Conservation (phyloP, 2,797 vertebrate species). For the Lophius americanus region DNA sequence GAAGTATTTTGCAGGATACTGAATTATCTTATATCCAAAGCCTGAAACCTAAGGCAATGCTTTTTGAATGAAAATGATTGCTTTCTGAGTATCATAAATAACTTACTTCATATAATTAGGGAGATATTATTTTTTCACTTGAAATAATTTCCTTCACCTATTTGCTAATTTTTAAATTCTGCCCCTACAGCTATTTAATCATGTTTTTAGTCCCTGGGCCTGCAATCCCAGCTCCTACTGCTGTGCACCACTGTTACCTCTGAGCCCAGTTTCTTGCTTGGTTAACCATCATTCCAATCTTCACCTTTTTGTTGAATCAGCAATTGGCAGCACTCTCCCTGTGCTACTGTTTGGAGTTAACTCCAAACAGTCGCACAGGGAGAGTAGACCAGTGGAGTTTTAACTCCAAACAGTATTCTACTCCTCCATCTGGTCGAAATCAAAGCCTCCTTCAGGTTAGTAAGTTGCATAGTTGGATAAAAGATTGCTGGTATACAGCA, state of each 20-base stretch:
- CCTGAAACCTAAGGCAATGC: neutral
- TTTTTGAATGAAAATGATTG: constrained; percentile 7
- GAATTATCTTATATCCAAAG: neutral
- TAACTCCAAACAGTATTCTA: neutral
- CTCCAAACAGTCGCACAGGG: neutral
- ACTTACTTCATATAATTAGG: constrained; percentile 5
- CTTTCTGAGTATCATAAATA: constrained; percentile 2
- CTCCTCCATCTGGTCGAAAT: neutral
- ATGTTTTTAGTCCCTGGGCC: constrained; percentile 28
- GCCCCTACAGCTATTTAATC: constrained; percentile 35
- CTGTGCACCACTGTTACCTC: constrained; percentile 18
- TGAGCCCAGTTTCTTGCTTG: constrained; percentile 47
- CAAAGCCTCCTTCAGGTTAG: neutral
- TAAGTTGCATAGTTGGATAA: neutral
- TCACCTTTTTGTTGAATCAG: constrained; percentile 43
- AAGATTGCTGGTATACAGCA: constrained; percentile 5
- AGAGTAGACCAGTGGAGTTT: neutral
- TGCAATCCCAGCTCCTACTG: constrained; percentile 18
- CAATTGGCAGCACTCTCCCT: constrained; percentile 23
- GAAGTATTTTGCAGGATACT: neutral
- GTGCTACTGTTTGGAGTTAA: neutral
- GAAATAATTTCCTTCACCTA: constrained; percentile 6
- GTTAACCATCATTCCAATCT: constrained; percentile 47
- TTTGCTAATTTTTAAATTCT: constrained; percentile 23
- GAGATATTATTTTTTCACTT: constrained; percentile 3